Base-by-base conservation (phyloP, 2,797 vertebrate genomes). In the Streptopelia turtur region DNA sequence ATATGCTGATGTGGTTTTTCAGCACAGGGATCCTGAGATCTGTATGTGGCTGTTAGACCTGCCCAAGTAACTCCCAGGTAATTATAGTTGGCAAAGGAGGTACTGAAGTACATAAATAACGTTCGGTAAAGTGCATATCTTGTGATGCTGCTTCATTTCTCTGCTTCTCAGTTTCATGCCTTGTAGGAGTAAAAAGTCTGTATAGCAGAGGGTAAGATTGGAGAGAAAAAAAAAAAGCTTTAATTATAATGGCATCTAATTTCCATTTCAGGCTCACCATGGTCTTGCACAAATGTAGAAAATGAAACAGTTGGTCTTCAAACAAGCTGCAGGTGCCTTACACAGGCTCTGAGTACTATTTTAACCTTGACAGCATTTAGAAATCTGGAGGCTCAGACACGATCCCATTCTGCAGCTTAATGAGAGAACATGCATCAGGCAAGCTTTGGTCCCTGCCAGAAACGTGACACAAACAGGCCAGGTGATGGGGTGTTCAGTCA, bases 151-250 rank as follows among this genome's bases (percentile, higher is more conserved):
- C 78, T 55, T 87, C 50, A 78, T 80, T 92, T 63, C 75, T 87
- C 60, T 87, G 39, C 79, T 83, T 21, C 57, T 92, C 57, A 31
- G 53, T 57, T 94, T 96, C 68, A 68, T 92, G 75, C 55, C 69
- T 93, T 18, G 74, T 85, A 71, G 60, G 68, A 93, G 72, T 85
- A 85, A 91, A 70, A 89, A 45, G 28, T 80, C 93, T 95, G 60
- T 28, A 50, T 8, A 80, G 61, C 63, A 63, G 64, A 94, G n/a
- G 68, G 75, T 43, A 83, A 83, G 11, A 25, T 71, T 75, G 27
- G 18, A 45, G 43, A 43, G n/a, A n/a, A 43, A 43, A 43, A 43
- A 11, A 27, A 59, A 74, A 30, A 3, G 28, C 39, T 28, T 69
- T 83, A 16, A 35, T 89, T 80, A 70, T 80, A 78, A 74, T 83